Conservation (phyloP, 2,797 vertebrate genomes). For the Protonibea diacanthus region DNA sequence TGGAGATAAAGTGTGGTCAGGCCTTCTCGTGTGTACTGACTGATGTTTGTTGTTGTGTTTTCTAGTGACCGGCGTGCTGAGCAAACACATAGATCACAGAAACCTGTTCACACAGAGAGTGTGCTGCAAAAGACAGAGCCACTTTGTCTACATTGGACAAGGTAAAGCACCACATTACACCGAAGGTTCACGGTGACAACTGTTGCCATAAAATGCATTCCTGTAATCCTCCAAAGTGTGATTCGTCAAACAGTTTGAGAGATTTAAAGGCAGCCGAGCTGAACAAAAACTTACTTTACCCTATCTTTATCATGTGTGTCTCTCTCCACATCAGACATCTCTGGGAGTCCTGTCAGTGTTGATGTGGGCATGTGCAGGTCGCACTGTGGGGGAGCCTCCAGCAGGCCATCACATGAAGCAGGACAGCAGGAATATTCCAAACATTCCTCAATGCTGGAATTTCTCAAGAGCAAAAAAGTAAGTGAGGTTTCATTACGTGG, state of each 20-base stretch:
- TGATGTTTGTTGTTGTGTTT: constrained; percentile 46
- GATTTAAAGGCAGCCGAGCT: not conserved
- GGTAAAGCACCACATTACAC: constrained; percentile 68
- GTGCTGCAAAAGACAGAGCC: constrained; percentile 87
- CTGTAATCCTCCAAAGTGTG: not conserved
- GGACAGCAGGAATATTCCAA: constrained; percentile 77
- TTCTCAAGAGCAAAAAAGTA: constrained; percentile 87
- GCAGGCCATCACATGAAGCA: constrained; percentile 43
- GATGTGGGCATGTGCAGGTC: constrained; percentile 85
- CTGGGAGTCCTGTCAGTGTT: constrained; percentile 84
- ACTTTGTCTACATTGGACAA: constrained; percentile 83
- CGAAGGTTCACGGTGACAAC: not conserved
- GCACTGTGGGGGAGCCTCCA: constrained; percentile 75
- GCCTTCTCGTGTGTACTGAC: not conserved
- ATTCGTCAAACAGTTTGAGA: not conserved
- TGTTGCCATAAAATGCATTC: not conserved
- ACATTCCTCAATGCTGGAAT: constrained; percentile 85
- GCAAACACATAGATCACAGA: constrained; percentile 71
- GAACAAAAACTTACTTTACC: not conserved
- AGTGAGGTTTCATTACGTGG: constrained; percentile 1
- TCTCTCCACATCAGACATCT: constrained; percentile 77
- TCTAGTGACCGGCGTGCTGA: constrained; percentile 74
- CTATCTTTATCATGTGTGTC: no score
- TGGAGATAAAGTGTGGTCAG: no score
- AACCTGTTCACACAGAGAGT: constrained; percentile 83